Conservation (phyloP, 64 coral and sea anemone species). For the Porites australiensis region DNA sequence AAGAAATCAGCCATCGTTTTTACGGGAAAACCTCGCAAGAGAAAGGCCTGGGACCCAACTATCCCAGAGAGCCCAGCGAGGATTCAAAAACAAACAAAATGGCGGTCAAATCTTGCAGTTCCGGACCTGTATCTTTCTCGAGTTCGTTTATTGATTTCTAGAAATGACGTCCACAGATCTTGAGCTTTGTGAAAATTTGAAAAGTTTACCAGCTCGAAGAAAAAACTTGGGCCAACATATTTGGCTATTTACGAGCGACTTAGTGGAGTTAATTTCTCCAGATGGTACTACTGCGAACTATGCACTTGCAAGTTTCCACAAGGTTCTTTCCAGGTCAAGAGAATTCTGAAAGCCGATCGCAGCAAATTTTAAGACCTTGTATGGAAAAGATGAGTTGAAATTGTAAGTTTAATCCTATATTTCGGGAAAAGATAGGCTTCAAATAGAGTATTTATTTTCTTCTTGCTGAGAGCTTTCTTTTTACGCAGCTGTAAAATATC, state of each 20-base stretch:
- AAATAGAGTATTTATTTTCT: neutral
- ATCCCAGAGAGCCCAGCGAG: neutral
- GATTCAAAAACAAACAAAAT: conserved; percentile 17
- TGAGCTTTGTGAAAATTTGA: neutral
- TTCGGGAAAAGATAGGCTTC: neutral
- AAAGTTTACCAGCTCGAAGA: neutral
- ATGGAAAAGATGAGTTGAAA: neutral
- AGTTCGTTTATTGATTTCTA: neutral
- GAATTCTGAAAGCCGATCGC: neutral
- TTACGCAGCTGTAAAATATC: too few species aligned
- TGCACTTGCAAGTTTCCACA: neutral
- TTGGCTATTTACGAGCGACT: conserved; percentile 2
- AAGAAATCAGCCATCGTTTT: conserved; percentile 29
- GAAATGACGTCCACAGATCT: neutral
- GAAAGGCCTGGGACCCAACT: neutral
- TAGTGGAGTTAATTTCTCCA: neutral
- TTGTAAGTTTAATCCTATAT: neutral
- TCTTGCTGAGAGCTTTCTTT: neutral
- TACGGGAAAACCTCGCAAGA: neutral
- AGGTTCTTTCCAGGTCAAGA: neutral
- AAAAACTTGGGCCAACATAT: neutral
- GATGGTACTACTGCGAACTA: neutral
- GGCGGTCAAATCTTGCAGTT: neutral
- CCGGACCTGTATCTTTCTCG: neutral
- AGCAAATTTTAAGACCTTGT: conserved; percentile 3